Percentiles rank a stretch among this genome's conserved stretches.
These are phyloP conservation scores for Parazoanthus atlanticus DNA, from an alignment of 92 coral and sea anemone genomes.

Conservation along the genomic window DNA sequence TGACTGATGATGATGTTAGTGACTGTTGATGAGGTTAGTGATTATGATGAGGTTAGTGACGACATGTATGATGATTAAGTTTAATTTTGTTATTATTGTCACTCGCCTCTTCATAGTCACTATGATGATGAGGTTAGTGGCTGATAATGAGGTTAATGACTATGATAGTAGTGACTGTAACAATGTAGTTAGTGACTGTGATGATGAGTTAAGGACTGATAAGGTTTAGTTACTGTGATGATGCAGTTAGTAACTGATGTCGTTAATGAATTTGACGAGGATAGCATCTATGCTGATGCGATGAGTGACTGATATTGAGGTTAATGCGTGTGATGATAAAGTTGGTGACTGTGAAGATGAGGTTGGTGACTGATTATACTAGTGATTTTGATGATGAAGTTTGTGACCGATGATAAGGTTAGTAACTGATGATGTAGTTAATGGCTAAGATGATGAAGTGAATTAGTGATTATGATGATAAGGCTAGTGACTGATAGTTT, in stretches of 20 bases:
- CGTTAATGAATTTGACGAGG: too few relatives aligned
- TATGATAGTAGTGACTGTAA: background rate
- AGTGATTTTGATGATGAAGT: background rate
- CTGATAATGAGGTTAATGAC: background rate
- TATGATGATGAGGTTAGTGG: background rate
- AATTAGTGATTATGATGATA: background rate
- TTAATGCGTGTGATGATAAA: background rate
- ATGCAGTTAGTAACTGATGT: background rate
- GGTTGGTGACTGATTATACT: too few relatives aligned
- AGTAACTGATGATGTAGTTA: background rate
- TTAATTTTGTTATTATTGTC: too few relatives aligned
- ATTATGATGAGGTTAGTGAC: background rate
- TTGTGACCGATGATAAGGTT: background rate
- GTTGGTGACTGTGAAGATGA: background rate
- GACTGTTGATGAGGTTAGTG: background rate
- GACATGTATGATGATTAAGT: too few relatives aligned
- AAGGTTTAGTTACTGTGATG: background rate
- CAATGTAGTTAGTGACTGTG: background rate
- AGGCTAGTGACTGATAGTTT: background rate
- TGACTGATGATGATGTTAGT: background rate
- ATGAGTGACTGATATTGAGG: background rate
- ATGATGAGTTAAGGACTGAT: background rate
- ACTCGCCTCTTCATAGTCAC: too few relatives aligned
- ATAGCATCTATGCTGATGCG: background rate
- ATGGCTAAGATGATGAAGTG: background rate